These are phyloP conservation scores for Sebastes glaucus DNA, from an alignment of 2,797 vertebrate genomes.

Conservation along the genomic window DNA sequence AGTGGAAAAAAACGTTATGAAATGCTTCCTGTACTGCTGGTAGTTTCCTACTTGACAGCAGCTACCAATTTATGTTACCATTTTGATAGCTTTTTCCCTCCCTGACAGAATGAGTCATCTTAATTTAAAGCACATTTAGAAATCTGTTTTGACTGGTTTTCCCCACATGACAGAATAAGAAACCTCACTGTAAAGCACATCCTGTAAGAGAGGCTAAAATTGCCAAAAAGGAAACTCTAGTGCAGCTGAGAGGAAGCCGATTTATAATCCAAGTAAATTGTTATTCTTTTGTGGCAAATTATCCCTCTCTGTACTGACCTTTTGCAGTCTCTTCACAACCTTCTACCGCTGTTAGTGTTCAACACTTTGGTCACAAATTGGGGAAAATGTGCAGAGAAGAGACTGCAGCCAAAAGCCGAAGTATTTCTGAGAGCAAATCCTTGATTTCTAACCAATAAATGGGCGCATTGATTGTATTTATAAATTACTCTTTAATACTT, in stretches of 20 bases:
- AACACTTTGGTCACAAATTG: conserved; percentile 14
- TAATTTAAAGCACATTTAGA: neutral
- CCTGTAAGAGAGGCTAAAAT: conserved; percentile 2
- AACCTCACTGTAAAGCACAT: neutral
- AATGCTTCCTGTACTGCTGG: neutral
- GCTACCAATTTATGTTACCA: neutral
- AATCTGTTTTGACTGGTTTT: neutral
- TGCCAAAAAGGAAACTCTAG: conserved; percentile 31
- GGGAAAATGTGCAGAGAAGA: neutral
- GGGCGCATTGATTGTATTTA: conserved; percentile 57
- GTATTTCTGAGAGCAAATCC: neutral
- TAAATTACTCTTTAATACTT: neutral
- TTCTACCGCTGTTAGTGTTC: neutral
- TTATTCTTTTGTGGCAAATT: neutral
- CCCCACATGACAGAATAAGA: neutral
- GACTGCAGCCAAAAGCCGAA: neutral
- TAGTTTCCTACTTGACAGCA: neutral
- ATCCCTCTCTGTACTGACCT: neutral
- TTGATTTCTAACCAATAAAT: conserved; percentile 38
- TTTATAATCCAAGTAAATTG: neutral
- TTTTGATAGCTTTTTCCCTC: neutral
- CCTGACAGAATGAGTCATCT: neutral
- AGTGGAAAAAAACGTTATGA: neutral
- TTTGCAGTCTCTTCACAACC: neutral
- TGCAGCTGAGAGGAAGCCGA: conserved; percentile 14